A percentile compares a stretch with the other conserved stretches of the same genome.
Conservation (phyloP, 2,113 vertebrate genomes). For the Rhinoptilus africanus region DNA sequence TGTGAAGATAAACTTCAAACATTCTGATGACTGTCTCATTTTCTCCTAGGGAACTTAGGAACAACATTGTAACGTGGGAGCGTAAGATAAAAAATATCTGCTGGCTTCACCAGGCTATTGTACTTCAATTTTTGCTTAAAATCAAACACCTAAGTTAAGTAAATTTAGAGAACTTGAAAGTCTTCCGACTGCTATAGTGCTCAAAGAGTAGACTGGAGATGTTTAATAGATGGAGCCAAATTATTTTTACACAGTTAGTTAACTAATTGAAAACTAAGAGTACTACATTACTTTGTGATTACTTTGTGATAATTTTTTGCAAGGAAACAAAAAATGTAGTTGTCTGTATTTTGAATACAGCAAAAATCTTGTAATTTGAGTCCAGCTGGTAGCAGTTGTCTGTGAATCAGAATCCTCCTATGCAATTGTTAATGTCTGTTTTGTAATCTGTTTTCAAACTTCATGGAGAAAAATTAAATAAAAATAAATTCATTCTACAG, state of each 20-base stretch:
- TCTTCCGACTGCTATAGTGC: not conserved
- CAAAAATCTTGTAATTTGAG: not conserved
- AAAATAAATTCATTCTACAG: not conserved
- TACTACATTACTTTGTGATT: not conserved
- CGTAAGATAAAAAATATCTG: not conserved
- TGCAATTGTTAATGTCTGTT: not conserved
- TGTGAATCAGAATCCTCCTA: not conserved
- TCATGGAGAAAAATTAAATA: not conserved
- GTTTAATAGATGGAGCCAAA: not conserved
- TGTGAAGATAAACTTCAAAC: constrained; percentile 45
- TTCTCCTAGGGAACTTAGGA: not conserved
- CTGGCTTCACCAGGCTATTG: not conserved
- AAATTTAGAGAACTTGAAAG: not conserved
- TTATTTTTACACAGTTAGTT: not conserved
- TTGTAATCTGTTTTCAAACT: not conserved
- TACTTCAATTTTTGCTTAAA: not conserved
- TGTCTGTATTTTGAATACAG: not conserved
- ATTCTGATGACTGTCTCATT: not conserved
- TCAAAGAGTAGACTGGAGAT: not conserved
- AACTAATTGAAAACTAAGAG: not conserved
- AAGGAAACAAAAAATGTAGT: not conserved
- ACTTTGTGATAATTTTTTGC: not conserved
- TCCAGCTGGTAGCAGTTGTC: not conserved
- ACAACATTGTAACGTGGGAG: not conserved
- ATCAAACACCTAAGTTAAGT: not conserved